Evolutionary conservation across 2,113 vertebrate species (phyloP).

Genomic region (Etia nguti): DNA sequence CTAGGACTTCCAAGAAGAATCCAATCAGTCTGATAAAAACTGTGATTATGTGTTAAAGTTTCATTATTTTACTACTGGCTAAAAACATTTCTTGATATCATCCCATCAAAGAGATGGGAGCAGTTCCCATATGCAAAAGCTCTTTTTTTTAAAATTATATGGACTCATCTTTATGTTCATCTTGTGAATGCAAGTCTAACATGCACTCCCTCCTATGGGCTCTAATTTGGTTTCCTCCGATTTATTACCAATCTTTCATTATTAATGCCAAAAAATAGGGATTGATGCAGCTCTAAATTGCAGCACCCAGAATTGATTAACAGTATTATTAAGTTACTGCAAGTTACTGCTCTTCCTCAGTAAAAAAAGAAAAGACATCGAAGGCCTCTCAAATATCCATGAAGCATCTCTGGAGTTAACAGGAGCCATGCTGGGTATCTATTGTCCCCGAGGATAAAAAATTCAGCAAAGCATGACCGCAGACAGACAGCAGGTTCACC

Average conservation of each 20-base stretch:
- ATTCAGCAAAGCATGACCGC: slow-evolving; percentile 62
- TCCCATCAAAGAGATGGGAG: background rate
- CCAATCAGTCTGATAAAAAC: background rate
- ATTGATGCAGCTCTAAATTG: background rate
- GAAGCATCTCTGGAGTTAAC: background rate
- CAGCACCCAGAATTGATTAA: background rate
- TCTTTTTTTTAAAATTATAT: background rate
- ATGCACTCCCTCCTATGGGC: background rate
- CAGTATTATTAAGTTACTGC: background rate
- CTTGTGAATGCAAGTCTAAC: background rate
- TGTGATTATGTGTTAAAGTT: background rate
- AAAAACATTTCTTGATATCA: background rate
- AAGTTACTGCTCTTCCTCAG: background rate
- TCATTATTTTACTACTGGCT: background rate
- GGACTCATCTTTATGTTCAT: background rate
- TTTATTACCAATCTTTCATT: background rate
- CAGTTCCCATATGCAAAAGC: background rate
- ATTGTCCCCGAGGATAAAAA: slow-evolving; percentile 1
- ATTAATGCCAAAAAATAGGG: background rate
- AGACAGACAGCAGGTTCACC: slow-evolving; percentile 68
- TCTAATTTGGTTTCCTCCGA: background rate
- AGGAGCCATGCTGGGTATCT: background rate
- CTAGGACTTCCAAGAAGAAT: background rate
- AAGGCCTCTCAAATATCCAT: background rate
- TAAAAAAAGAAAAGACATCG: background rate